These are phyloP conservation scores for Pantherophis guttatus DNA, from an alignment of 2,113 vertebrate genomes.

Conservation along the genomic window DNA sequence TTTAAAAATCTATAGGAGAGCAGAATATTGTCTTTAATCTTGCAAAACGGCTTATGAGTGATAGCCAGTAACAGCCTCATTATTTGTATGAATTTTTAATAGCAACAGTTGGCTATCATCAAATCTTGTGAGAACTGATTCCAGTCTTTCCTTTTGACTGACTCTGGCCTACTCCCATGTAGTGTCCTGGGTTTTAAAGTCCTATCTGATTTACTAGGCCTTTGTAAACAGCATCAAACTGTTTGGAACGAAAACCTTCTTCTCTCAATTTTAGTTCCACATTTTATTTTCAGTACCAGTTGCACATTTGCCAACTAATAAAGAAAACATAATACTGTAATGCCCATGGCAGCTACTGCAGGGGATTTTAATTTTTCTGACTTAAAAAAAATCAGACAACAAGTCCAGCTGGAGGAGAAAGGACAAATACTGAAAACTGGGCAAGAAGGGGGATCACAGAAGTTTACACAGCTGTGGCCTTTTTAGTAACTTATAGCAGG, in stretches of 20 bases:
- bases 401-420: background rate
- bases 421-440: background rate
- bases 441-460: slow-evolving; percentile 23
- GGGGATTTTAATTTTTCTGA: background rate
- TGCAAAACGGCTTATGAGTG: background rate
- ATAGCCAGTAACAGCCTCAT: background rate
- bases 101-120: background rate
- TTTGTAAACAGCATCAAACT: background rate
- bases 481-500: slow-evolving; percentile 16
- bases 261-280: background rate
- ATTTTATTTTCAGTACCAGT: slow-evolving; percentile 4
- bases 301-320: slow-evolving; percentile 27
- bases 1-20: background rate
- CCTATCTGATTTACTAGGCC: background rate
- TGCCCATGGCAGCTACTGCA: slow-evolving; percentile 21
- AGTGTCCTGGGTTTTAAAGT: background rate
- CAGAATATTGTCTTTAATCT: background rate
- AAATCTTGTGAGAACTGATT: background rate
- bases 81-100: background rate
- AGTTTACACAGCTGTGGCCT: slow-evolving; percentile 33
- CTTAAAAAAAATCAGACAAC: background rate
- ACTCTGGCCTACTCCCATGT: background rate
- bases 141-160: background rate
- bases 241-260: background rate
- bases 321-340: slow-evolving; percentile 14